Base-by-base conservation (phyloP, 2,888 invertebrate genomes). In the Thumatha senex region DNA sequence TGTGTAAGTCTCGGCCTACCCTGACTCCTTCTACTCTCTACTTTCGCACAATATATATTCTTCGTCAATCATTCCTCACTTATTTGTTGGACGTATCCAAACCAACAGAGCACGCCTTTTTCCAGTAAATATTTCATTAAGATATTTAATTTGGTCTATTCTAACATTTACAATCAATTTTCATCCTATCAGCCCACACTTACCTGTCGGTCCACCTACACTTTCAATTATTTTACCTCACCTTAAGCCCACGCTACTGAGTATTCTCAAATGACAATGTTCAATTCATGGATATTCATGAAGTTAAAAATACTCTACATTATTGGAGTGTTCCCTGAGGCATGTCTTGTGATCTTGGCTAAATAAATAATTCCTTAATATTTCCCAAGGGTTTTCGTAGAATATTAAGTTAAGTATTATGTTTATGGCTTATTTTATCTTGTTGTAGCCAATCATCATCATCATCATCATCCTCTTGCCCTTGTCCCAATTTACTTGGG, bases 211-310 rank as follows among this genome's bases (percentile, higher is more conserved):
- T 54, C 33, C 58, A 14, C 54, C 54, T 50, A 52, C 62, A 40
- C 47, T 58, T 61, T 46, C 52, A 64, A 61, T 64, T 64, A 61
- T 46, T 44, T 9, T 36, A 39, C 24, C 18, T 24, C 12, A 49
- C 53, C 53, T 53, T 43, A 31, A 47, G 30, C 33, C 41, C 51
- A 38, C 44, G 30, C 40, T 7, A 11, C 14, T 2, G 40, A 33
- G 14, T 42, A 9, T 9, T 42, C 18, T 9, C 42, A 54, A 54
- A 54, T 54, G 54, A 56, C 47, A 54, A 36, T 46, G 12, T 15
- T 30, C 34, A 5, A 35, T 11, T 48, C 49, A 61, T 53, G 31
- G 47, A 40, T 42, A 48, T 51, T 13, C 51, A 54, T 63, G 51
- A 48, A 38, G 18, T 48, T 48, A 48, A 38, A 42, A 48, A 43